These are phyloP conservation scores for Autographa gamma DNA, from an alignment of 2,888 invertebrate species.

Conservation along the genomic window DNA sequence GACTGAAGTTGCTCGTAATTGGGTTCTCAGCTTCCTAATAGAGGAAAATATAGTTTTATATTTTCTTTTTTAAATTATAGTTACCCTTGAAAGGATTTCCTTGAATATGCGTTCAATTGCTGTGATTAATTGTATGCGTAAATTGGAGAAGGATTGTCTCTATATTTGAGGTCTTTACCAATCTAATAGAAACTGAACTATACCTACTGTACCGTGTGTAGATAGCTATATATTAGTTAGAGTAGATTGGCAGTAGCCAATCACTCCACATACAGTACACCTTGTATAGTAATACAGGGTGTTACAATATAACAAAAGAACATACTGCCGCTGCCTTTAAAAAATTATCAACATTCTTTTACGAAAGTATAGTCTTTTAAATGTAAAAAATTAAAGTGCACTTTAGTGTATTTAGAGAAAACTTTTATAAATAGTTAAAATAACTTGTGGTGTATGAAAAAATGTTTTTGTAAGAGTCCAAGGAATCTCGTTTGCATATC, in stretches of 20 bases:
- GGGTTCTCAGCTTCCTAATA: neutral
- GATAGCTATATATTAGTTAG: too few relatives aligned
- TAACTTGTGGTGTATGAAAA: neutral
- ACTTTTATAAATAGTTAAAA: neutral
- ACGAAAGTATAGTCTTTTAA: too few relatives aligned
- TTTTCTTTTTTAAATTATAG: neutral
- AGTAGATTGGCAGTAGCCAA: too few relatives aligned
- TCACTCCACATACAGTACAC: too few relatives aligned
- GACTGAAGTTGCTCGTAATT: neutral
- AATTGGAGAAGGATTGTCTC: neutral
- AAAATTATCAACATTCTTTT: too few relatives aligned
- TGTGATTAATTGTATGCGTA: neutral
- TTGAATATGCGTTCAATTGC: neutral
- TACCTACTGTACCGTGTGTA: too few relatives aligned
- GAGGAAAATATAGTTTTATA: neutral
- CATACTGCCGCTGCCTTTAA: too few relatives aligned
- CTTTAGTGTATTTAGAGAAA: neutral
- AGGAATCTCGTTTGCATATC: conserved; percentile 36
- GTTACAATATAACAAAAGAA: too few relatives aligned
- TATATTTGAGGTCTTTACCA: neutral
- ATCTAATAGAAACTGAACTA: too few relatives aligned
- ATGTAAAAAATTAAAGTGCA: neutral
- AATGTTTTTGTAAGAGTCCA: conserved; percentile 17
- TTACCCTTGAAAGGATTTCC: neutral
- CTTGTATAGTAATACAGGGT: too few relatives aligned